Percentiles rank a stretch among this genome's conserved stretches.
Conservation (phyloP, 2,113 vertebrate genomes). For the Trematocara variabile region DNA sequence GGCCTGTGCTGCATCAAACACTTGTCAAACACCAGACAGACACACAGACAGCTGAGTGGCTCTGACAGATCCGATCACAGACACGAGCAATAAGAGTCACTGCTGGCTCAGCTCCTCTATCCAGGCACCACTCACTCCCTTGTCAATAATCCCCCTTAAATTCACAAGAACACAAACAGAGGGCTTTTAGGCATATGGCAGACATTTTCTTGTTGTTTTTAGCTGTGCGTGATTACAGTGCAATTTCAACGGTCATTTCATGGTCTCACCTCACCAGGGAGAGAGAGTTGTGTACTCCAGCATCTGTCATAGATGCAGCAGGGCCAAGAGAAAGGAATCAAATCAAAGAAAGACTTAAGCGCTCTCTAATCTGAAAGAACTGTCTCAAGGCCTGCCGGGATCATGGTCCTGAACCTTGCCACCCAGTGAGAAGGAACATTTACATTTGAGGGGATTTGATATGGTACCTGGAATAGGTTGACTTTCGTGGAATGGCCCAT, state of each 20-base stretch:
- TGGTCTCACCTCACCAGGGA: constrained; percentile 60
- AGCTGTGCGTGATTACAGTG: constrained; percentile 65
- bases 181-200: constrained; percentile 67
- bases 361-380: constrained; percentile 50
- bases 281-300: constrained; percentile 43
- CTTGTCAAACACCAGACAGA: constrained; percentile 63
- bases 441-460: constrained; percentile 46
- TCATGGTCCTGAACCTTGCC: constrained; percentile 49
- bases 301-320: constrained; percentile 43
- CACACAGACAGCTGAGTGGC: constrained; percentile 70
- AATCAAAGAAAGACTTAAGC: constrained; percentile 55
- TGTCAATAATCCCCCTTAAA: constrained; percentile 60
- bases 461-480: constrained; percentile 32
- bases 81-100: constrained; percentile 49
- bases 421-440: constrained; percentile 39
- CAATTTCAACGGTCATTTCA: constrained; percentile 70
- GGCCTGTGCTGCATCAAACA: constrained; percentile 66
- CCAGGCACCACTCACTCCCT: constrained; percentile 26
- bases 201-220: constrained; percentile 70
- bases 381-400: constrained; percentile 43
- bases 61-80: constrained; percentile 65
- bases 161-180: constrained; percentile 59
- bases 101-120: constrained; percentile 11
- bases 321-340: constrained; percentile 38
- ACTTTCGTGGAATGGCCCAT: constrained; percentile 20